Evolutionary conservation across 2,888 invertebrate genomes (phyloP), one percentile per base, ranked within the genome.

Genomic region (Tetragonula carbonaria): DNA sequence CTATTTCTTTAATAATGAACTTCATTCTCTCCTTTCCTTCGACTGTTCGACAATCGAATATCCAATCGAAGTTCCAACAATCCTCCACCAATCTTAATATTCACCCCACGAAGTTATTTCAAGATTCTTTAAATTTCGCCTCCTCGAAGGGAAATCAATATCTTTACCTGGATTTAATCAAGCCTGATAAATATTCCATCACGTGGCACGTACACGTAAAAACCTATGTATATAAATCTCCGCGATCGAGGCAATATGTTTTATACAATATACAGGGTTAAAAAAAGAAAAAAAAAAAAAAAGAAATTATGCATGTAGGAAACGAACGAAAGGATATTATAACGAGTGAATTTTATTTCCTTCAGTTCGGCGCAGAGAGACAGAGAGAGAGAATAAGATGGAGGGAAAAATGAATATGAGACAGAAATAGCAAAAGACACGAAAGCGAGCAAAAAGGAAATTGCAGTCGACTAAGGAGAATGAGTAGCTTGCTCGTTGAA

Each of bases 371-470:
- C 18, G 23, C 21, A 28, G 45, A 23, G 45, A 33, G 33, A 33
- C 33, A 33, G 3, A 28, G 45, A 23, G 45, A 8, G 45, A 45
- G 8, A 63, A 71, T 57, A 23, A 59, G 68, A 53, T 62, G 68
- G 21, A 33, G 72, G 21, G 33, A 51, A 59, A 68, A 73, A 79
- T 23, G 68, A 59, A 75, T 50, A 59, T 4, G 66, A 71, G 65
- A 59, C 38, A 63, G 55, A 72, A 72, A 75, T 45, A 53, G 4
- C 23, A 8, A 45, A 66, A 50, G n/a, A 59, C 63, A 57, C 13
- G 57, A 13, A 57, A 21, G 50, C 65, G 18, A 57, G 65, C 28
- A 57, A 57, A 33, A 66, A 82, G 51, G 68, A 68, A 82, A 82
- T 74, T 66, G 74, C n/a, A 45, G 77, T n/a, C n/a, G 50, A 65